phyloP scores from a whole-genome alignment of 2,797 vertebrate genomes.

The Saxicola maurus region DNA sequence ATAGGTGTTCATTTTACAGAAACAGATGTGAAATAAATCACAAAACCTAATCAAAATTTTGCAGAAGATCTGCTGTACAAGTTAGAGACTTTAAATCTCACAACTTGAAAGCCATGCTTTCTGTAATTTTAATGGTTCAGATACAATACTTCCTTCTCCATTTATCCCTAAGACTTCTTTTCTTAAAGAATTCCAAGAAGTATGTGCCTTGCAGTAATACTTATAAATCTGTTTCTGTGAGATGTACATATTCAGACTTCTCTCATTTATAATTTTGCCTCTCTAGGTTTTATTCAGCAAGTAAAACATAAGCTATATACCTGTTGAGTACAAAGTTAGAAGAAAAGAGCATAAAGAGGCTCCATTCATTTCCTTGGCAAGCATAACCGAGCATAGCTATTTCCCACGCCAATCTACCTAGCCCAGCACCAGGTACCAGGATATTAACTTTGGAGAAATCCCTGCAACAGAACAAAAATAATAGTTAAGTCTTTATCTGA shows the following conservation, averaged over 20 bases:
- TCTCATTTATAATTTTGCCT: background rate
- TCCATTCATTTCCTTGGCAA: conserved; percentile 99
- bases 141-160: background rate
- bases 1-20: background rate
- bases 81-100: background rate
- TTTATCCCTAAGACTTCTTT: background rate
- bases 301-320: conserved; percentile 78
- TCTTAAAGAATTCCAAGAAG: background rate
- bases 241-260: background rate
- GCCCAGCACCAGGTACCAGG: conserved; percentile 94
- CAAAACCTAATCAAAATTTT: background rate
- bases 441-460: conserved; percentile 93
- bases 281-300: conserved; percentile 6
- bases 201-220: background rate
- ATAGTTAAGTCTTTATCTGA: conserved; percentile 49
- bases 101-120: background rate
- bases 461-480: conserved; percentile 79
- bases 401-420: conserved; percentile 97
- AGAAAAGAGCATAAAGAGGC: conserved; percentile 99
- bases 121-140: background rate
- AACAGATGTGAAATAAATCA: background rate
- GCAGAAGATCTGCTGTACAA: background rate
- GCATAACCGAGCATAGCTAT: conserved; percentile 92
- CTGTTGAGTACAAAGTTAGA: conserved; percentile 99
- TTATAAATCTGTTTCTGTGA: background rate